Conservation (phyloP, 2,888 invertebrate species). For the Torymus tubicola region DNA sequence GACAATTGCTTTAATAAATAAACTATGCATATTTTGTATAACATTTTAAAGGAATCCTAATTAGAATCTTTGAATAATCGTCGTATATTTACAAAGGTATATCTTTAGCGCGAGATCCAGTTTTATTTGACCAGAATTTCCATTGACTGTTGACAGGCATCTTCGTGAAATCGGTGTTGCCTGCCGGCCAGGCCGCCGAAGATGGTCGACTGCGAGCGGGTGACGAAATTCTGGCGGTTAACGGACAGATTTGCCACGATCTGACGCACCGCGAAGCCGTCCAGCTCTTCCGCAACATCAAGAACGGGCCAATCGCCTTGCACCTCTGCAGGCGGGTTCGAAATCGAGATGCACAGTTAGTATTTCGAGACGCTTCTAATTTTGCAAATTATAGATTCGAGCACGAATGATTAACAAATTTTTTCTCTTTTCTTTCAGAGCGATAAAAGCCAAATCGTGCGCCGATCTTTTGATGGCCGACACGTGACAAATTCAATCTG, state of each 20-base stretch:
- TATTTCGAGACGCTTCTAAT: conserved; percentile 44
- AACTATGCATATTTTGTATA: not conserved
- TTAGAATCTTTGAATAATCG: conserved; percentile 13
- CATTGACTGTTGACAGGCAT: conserved; percentile 78
- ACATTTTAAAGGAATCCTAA: conserved; percentile 19
- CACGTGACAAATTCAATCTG: conserved; percentile 73
- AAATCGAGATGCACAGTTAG: conserved; percentile 75
- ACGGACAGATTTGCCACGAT: conserved; percentile 88
- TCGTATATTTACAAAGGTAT: conserved; percentile 26
- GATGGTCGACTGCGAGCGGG: conserved; percentile 90
- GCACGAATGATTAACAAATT: not conserved
- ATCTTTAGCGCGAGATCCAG: conserved; percentile 11
- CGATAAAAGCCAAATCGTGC: conserved; percentile 85
- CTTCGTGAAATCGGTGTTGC: conserved; percentile 90
- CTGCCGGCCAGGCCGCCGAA: conserved; percentile 89
- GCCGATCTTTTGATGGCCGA: conserved; percentile 83
- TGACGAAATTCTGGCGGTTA: conserved; percentile 89
- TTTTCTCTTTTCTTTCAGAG: conserved; percentile 78
- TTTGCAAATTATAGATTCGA: conserved; percentile 22
- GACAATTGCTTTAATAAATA: conserved; percentile 34
- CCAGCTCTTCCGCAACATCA: conserved; percentile 87
- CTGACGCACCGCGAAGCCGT: conserved; percentile 89
- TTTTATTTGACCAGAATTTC: conserved; percentile 22
- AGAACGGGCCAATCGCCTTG: conserved; percentile 86
- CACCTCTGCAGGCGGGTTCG: conserved; percentile 82